Evolutionary conservation across 2,113 vertebrate genomes (phyloP).

Genomic region (Cynocephalus volans): DNA sequence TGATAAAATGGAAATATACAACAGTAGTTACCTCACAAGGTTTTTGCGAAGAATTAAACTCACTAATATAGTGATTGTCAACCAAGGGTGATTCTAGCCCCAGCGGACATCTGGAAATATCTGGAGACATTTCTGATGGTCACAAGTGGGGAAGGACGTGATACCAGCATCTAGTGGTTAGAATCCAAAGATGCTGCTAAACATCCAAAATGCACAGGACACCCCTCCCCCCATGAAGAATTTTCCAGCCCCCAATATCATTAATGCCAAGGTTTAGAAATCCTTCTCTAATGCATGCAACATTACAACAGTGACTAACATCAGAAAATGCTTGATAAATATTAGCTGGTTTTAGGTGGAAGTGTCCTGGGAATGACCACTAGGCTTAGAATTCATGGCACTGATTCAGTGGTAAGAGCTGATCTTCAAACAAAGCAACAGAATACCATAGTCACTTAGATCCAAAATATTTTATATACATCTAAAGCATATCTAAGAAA

Average conservation of each 20-base stretch:
- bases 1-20: neutral
- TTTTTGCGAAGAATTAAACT: constrained; percentile 26
- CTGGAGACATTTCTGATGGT: neutral
- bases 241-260: neutral
- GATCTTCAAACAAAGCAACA: constrained; percentile 17
- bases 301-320: neutral
- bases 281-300: neutral
- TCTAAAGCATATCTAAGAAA: constrained; percentile 15
- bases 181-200: neutral
- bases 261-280: neutral
- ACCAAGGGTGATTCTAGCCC: neutral
- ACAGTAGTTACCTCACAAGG: neutral
- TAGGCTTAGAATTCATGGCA: neutral
- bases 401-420: neutral
- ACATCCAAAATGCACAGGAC: neutral
- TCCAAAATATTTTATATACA: constrained; percentile 4
- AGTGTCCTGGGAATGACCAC: neutral
- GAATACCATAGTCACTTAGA: neutral
- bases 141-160: neutral
- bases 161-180: no score
- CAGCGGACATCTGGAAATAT: neutral
- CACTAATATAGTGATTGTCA: neutral
- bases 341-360: neutral
- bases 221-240: neutral
- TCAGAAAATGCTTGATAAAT: neutral